These are phyloP conservation scores for Gymnocypris eckloni DNA, from an alignment of 2,797 vertebrate species.

Conservation along the genomic window DNA sequence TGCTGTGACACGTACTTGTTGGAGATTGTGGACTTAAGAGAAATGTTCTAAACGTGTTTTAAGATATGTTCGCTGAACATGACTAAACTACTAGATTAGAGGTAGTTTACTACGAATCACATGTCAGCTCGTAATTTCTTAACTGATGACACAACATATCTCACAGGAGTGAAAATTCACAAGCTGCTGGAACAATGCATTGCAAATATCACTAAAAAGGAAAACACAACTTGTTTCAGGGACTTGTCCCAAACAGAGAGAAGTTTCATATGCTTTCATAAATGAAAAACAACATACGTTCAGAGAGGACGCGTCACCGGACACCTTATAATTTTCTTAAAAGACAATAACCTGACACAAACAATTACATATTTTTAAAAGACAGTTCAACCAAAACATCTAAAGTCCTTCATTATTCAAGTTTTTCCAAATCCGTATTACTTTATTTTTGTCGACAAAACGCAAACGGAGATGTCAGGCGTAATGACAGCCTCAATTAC, in stretches of 20 bases:
- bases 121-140: background rate
- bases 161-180: background rate
- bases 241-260: background rate
- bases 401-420: background rate
- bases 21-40: background rate
- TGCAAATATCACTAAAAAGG: background rate
- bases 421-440: background rate
- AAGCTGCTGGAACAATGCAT: background rate
- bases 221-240: background rate
- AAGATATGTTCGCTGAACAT: background rate
- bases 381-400: background rate
- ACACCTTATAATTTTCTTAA: background rate
- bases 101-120: background rate
- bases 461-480: background rate
- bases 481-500: background rate
- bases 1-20: background rate
- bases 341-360: background rate
- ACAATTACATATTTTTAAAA: background rate
- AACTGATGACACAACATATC: background rate
- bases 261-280: background rate
- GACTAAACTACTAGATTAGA: background rate
- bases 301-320: background rate
- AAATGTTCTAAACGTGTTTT: background rate
- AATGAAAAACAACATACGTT: background rate
- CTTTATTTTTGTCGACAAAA: background rate